Conservation (phyloP, 2,797 vertebrate species). For the Arctocebus calabarensis region DNA sequence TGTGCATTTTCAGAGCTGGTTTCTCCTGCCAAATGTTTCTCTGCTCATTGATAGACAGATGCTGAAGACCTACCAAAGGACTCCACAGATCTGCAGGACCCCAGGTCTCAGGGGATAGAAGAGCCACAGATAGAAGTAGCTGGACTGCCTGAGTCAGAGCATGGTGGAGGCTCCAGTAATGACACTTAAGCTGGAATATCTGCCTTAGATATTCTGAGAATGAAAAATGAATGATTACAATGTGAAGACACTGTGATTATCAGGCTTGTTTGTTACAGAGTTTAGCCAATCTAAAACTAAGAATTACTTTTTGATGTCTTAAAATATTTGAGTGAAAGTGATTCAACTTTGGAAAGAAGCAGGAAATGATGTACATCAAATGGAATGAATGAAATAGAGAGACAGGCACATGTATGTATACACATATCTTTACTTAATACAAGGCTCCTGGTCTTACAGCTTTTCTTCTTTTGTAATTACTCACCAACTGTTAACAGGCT, state of each 20-base stretch:
- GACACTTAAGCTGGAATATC: background rate
- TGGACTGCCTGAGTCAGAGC: background rate
- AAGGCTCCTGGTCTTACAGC: fast-evolving
- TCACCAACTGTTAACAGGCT: constrained; percentile 2
- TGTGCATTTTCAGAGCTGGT: background rate
- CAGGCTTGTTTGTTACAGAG: background rate
- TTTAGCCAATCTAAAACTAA: background rate
- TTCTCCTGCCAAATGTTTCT: background rate
- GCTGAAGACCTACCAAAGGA: background rate
- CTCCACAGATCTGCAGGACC: fast-evolving
- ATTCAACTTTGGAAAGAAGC: background rate
- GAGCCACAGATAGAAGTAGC: background rate
- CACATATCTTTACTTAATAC: background rate
- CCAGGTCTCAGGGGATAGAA: background rate
- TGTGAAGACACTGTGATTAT: background rate
- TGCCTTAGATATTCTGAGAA: background rate
- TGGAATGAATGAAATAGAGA: background rate
- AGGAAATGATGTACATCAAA: background rate
- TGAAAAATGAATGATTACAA: background rate
- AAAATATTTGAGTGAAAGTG: background rate
- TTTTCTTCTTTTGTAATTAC: background rate
- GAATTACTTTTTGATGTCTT: background rate
- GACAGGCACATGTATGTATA: background rate
- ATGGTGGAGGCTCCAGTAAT: background rate
- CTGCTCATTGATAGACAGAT: background rate